Percentiles rank a stretch among this genome's conserved stretches.
Evolutionary conservation across 2,113 vertebrate genomes (phyloP).

Genomic region (Hipposideros armiger): DNA sequence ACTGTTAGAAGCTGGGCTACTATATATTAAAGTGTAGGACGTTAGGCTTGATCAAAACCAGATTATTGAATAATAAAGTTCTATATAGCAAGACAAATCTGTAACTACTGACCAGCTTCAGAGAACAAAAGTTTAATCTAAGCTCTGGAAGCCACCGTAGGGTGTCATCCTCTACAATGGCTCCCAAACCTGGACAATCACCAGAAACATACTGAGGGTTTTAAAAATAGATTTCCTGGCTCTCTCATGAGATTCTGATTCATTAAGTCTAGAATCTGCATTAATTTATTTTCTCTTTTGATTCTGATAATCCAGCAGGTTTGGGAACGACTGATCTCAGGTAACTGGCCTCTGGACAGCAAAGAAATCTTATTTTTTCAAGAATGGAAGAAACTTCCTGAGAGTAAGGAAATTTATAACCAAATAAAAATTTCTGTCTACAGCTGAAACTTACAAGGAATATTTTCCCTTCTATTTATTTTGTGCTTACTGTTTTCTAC

Average conservation of each 20-base stretch:
- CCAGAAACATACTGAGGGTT: neutral
- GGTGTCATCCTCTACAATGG: too few species aligned
- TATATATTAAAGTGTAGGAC: neutral
- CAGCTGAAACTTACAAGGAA: neutral
- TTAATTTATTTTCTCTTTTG: neutral
- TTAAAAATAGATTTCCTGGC: conserved; percentile 44
- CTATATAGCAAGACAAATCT: neutral
- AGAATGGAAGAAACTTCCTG: neutral
- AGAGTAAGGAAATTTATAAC: neutral
- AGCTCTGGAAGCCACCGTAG: neutral
- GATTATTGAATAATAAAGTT: conserved; percentile 45
- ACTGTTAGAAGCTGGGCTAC: neutral
- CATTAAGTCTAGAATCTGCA: neutral
- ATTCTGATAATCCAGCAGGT: neutral
- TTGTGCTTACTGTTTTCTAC: neutral
- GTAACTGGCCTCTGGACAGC: neutral
- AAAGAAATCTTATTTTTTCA: conserved; percentile 22
- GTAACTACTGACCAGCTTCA: neutral
- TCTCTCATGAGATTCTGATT: neutral
- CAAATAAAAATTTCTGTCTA: neutral
- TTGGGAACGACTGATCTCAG: neutral
- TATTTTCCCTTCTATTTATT: neutral
- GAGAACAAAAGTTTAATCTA: neutral
- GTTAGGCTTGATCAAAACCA: neutral
- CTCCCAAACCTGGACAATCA: neutral